Conservation (phyloP, 2,113 vertebrate species). For the Barbus barbus region DNA sequence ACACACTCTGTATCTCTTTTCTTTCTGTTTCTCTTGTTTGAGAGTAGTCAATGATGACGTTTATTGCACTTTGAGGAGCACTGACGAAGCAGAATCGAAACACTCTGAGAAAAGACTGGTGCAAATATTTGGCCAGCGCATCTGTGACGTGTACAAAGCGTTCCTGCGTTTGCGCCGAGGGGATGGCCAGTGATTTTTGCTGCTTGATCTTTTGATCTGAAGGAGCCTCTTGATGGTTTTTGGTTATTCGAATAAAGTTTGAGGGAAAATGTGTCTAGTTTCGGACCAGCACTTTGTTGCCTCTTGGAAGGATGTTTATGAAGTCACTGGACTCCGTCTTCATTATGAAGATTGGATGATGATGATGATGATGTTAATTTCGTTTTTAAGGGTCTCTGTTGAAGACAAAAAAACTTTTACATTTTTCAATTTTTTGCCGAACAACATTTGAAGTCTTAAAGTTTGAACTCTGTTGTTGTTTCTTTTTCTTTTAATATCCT, state of each 20-base stretch:
- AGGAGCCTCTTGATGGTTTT: conserved; percentile 23
- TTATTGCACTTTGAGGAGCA: conserved; percentile 60
- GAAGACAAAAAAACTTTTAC: conserved; percentile 64
- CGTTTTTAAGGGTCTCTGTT: conserved; percentile 63
- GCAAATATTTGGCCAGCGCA: conserved; percentile 35
- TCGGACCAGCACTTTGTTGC: conserved; percentile 43
- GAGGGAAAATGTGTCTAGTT: conserved; percentile 10
- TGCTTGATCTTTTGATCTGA: conserved; percentile 4
- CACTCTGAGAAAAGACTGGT: conserved; percentile 42
- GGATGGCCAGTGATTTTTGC: not conserved
- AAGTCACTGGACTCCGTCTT: conserved; percentile 8
- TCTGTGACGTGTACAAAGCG: not conserved
- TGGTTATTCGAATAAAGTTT: not conserved
- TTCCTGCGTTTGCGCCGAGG: not conserved
- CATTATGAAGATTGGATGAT: conserved; percentile 18
- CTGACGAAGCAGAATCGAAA: conserved; percentile 52
- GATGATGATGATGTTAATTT: not conserved
- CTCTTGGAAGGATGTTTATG: conserved; percentile 7
- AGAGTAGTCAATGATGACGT: conserved; percentile 53
- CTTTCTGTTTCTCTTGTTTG: conserved; percentile 32
- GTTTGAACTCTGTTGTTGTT: conserved; percentile 24
- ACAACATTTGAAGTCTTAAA: conserved; percentile 73
- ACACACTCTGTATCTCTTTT: conserved; percentile 18
- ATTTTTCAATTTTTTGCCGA: conserved; percentile 75
- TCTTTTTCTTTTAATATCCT: conserved; percentile 19